These are phyloP conservation scores for Etheostoma cragini DNA, from an alignment of 2,113 vertebrate genomes.

Conservation along the genomic window DNA sequence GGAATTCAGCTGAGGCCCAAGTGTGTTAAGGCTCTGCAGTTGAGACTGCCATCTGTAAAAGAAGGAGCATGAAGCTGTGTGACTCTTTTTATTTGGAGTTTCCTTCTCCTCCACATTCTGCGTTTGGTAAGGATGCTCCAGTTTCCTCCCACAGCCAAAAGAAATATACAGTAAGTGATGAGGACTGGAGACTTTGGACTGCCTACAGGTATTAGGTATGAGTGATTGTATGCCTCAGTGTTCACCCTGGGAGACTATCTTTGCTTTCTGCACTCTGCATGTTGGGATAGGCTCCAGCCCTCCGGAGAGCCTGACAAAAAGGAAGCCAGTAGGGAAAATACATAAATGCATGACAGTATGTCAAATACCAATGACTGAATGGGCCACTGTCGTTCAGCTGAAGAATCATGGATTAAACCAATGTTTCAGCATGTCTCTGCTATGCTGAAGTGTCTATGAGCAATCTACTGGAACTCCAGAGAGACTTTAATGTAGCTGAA, in stretches of 20 bases:
- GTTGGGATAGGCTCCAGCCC: slow-evolving; percentile 26
- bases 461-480: slow-evolving; percentile 20
- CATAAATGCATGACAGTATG: slow-evolving; percentile 32
- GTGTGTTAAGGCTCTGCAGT: background rate
- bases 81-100: slow-evolving; percentile 28
- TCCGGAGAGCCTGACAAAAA: slow-evolving; percentile 36
- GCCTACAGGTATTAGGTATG: slow-evolving; percentile 52
- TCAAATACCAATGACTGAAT: slow-evolving; percentile 28
- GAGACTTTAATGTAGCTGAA: slow-evolving; percentile 12
- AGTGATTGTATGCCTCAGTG: slow-evolving; percentile 39
- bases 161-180: slow-evolving; percentile 35
- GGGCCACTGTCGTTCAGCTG: background rate
- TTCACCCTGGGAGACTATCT: slow-evolving; percentile 29
- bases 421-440: slow-evolving; percentile 38
- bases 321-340: slow-evolving; percentile 20
- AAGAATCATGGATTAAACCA: slow-evolving; percentile 34
- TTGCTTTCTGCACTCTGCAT: slow-evolving; percentile 16
- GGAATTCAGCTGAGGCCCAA: background rate
- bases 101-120: slow-evolving; percentile 31
- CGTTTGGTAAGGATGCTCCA: slow-evolving; percentile 31
- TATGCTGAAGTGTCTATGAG: slow-evolving; percentile 48
- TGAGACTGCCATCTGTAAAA: slow-evolving; percentile 9
- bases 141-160: slow-evolving; percentile 51
- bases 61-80: background rate
- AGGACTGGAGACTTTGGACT: slow-evolving; percentile 44